phyloP scores from a whole-genome alignment of 2,113 vertebrate genomes.

The Thomomys bottae region DNA sequence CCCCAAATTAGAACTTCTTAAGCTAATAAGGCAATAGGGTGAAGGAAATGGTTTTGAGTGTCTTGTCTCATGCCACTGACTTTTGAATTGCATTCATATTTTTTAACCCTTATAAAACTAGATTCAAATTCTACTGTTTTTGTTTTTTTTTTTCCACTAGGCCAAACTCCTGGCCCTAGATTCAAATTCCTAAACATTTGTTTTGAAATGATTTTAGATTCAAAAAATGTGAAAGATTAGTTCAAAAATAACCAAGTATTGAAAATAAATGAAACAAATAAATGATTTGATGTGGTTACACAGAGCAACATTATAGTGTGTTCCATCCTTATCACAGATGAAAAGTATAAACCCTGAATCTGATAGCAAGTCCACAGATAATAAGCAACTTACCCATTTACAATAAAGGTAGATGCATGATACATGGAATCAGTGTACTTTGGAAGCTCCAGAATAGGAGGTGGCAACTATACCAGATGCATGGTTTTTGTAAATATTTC shows the following conservation, averaged over 20 bases:
- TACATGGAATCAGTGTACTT: neutral
- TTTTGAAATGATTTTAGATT: conserved; percentile 45
- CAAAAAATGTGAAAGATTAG: neutral
- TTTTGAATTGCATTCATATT: conserved; percentile 31
- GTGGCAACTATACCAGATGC: neutral
- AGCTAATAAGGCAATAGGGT: neutral
- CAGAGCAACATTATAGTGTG: neutral
- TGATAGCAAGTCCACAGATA: neutral
- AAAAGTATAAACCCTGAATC: neutral
- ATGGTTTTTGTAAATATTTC: neutral
- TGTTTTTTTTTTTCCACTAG: no score
- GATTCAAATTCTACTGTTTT: neutral
- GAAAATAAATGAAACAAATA: conserved; percentile 37
- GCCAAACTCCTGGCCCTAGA: no score
- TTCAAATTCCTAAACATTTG: neutral
- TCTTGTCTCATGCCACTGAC: neutral
- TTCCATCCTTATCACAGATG: neutral
- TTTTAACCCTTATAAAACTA: conserved; percentile 32
- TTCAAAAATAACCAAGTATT: neutral
- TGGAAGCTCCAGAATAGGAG: neutral
- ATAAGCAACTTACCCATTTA: conserved; percentile 6
- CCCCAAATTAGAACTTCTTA: neutral
- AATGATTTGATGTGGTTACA: neutral
- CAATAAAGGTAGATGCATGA: neutral
- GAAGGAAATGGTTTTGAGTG: neutral